phyloP scores from a whole-genome alignment of 1,140 invertebrate genomes.

The Aphelenchoides avenae region DNA sequence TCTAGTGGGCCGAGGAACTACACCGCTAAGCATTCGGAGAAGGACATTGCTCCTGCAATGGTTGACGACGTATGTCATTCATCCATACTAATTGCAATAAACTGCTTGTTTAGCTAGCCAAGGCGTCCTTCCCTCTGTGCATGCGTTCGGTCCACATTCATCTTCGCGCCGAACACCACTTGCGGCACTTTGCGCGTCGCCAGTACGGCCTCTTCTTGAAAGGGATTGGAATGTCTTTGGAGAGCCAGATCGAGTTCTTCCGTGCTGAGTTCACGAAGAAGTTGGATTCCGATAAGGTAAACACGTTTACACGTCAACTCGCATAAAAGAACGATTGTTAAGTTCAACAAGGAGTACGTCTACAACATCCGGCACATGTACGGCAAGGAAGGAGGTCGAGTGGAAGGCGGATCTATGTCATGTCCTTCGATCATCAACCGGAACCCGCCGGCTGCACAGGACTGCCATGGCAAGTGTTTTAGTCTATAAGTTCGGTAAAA shows the following conservation, averaged over 20 bases:
- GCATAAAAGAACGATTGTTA: no score
- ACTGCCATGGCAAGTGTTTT: constrained; percentile 83
- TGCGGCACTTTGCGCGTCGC: no score
- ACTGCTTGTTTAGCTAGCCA: constrained; percentile 2
- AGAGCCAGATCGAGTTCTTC: constrained; percentile 73
- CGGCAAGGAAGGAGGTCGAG: constrained; percentile 85
- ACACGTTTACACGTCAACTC: no score
- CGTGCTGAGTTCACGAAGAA: constrained; percentile 80
- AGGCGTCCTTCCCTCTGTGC: no score
- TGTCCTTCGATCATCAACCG: constrained; percentile 33
- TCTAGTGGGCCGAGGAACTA: no score
- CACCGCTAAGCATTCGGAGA: constrained; percentile 31
- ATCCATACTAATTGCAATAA: no score
- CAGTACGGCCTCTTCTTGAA: no score
- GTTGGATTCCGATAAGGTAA: constrained; percentile 79
- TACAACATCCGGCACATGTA: constrained; percentile 89
- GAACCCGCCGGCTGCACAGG: constrained; percentile 67
- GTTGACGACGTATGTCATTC: no score
- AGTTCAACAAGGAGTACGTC: constrained; percentile 67
- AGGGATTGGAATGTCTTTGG: constrained; percentile 70
- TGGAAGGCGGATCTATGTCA: constrained; percentile 19
- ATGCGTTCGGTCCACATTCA: no score
- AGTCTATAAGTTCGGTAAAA: no score
- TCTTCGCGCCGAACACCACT: no score
- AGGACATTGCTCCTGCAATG: constrained; percentile 68